phyloP scores from a whole-genome alignment of 53 echinoderm and acorn worm genomes.

The Holothuria leucospilota region DNA sequence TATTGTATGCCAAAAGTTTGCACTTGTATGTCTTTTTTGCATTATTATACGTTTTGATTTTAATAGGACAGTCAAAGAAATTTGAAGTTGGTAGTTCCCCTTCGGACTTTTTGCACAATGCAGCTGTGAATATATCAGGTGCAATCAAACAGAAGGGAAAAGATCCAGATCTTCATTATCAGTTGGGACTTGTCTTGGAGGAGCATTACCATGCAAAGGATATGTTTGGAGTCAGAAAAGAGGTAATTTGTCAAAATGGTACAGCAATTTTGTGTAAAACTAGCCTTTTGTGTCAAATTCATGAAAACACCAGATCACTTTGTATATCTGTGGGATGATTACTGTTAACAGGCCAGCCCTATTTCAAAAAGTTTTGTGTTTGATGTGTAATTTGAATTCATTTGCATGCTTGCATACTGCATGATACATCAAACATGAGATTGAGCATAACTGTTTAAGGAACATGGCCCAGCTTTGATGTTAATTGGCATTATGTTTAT shows the following conservation, averaged over 20 bases:
- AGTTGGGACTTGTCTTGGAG: slow-evolving; percentile 83
- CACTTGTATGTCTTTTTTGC: neutral
- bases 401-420: too few relatives aligned
- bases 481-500: too few relatives aligned
- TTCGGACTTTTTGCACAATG: slow-evolving; percentile 72
- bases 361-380: too few relatives aligned
- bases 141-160: slow-evolving; percentile 79
- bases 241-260: slow-evolving; percentile 49
- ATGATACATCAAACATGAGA: too few relatives aligned
- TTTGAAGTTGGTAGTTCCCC: slow-evolving; percentile 76
- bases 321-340: too few relatives aligned
- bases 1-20: neutral
- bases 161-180: slow-evolving; percentile 78
- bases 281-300: too few relatives aligned
- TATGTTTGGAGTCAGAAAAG: slow-evolving; percentile 83
- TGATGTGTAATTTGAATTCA: too few relatives aligned
- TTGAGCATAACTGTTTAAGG: too few relatives aligned
- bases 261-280: too few relatives aligned
- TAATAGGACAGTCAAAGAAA: slow-evolving; percentile 74
- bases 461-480: too few relatives aligned
- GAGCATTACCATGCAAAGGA: slow-evolving; percentile 94
- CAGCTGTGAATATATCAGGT: slow-evolving; percentile 76
- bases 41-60: neutral
- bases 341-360: too few relatives aligned
- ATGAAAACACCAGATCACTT: too few relatives aligned